Percentiles rank a stretch among this genome's conserved stretches.
phyloP scores from a whole-genome alignment of 2,888 invertebrate species.

The Acholoe squamosa region DNA sequence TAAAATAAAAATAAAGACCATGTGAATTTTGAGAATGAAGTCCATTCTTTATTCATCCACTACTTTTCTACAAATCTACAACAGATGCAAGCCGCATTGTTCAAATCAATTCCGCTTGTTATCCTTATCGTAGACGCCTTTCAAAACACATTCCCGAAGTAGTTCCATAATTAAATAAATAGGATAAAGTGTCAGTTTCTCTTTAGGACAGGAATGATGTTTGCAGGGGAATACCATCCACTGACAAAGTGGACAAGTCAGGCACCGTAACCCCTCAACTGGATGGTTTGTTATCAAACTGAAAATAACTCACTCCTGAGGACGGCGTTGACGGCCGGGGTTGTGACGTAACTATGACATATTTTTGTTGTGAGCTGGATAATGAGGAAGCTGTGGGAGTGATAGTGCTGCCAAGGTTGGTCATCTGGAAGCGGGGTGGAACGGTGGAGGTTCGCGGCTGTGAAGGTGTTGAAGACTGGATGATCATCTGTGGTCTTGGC shows the following conservation, averaged over 20 bases:
- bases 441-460: constrained; percentile 22
- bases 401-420: constrained; percentile 65
- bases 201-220: background rate
- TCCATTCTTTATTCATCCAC: background rate
- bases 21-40: background rate
- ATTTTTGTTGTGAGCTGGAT: constrained; percentile 75
- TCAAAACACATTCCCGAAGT: constrained; percentile 63
- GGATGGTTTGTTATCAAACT: background rate
- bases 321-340: constrained; percentile 69
- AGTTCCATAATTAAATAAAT: constrained; percentile 42
- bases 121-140: background rate
- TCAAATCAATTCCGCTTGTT: background rate
- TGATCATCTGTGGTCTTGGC: constrained; percentile 62
- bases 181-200: background rate
- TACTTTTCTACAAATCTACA: no score
- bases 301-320: constrained; percentile 35
- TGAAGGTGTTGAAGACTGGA: constrained; percentile 60
- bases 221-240: constrained; percentile 9
- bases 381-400: constrained; percentile 71
- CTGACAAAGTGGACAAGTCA: constrained; percentile 64
- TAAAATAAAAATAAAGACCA: background rate
- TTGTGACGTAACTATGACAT: constrained; percentile 79
- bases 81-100: background rate
- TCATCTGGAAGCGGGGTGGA: constrained; percentile 41
- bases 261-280: constrained; percentile 66